Base-by-base conservation (phyloP, 37 sponge, comb jelly and placozoan genomes). In the Amphimedon queenslandica region DNA sequence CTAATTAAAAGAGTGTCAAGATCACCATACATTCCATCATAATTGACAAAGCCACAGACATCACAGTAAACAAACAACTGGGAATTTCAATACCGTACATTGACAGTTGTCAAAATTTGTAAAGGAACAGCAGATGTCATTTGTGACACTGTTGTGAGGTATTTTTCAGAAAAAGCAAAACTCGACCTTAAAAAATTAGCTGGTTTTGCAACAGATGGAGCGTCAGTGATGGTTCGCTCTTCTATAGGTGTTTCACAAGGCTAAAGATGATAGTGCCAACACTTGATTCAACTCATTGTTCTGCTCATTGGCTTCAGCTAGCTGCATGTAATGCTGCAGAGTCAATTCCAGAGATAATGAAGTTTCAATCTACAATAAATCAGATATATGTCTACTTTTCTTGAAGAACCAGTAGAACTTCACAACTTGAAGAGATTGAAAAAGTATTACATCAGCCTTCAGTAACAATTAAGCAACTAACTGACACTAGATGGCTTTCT, bases 401-500 rank as follows among this genome's bases (percentile, higher is more conserved):
- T 18, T 25, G 70, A 16, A 42, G 43, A 40, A 69, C 70, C 29
- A 69, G 24, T 40, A 39, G 70, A 60, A 60, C 61, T 60, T 13
- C 61, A 11, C 21, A 60, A 60, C 61, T 60, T 60, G 24, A 60
- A n/a, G 61, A 60, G 27, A 60, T 60, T 13, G 61, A 11, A 60
- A 60, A 60, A 60, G 27, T 60, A 6, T 60, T 60, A 60, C 61
- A 60, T n/a, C 27, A 11, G 21, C 21, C 61, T n/a, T 25, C 27
- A 60, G 61, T 60, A 60, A 60, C 61, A 11, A n/a, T 60, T 60
- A 60, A 60, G 27, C 61, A 60, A 60, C 61, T 60, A 6, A 78
- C 71, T 33, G 75, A 81, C 5, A 72, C 72, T 2, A 5, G 82
- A 13, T 81, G 75, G 82, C 66, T 73, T 4, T 80, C 81, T 63